Base-by-base conservation (phyloP, 2,888 invertebrate species). In the Parnassius glacialis region DNA sequence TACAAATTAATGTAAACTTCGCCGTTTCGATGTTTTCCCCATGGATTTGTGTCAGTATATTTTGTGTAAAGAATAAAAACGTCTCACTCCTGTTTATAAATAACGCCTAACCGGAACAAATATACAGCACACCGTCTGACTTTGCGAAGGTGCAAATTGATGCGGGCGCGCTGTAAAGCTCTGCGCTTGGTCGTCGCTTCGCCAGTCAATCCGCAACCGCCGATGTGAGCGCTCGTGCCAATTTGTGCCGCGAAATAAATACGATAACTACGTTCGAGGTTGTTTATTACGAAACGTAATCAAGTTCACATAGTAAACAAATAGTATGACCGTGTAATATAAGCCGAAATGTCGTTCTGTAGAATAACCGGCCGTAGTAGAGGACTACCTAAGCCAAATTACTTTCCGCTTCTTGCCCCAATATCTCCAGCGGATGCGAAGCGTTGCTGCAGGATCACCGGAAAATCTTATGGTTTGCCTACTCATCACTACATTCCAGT, bases 361-460 rank as follows among this genome's bases (percentile, higher is more conserved):
- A 94, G 96, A 83, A 96, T 96, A 73, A 96, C 96, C 64, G 95
- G 96, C 74, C 94, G 94, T 81, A 95, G 95, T 83, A 93, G 95
- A 72, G 94, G 95, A 74, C 93, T 96, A 75, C 96, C 96, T 59
- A 94, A 96, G 79, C 96, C 96, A 59, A 95, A 96, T 83, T 96
- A 96, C 80, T 95, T 96, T 76, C 96, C 96, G 20, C 90, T 96
- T 58, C 90, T 96, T 69, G 95, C 95, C 53, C 96, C 96, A 3
- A 94, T 96, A 65, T 95, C 96, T 56, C 96, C 96, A 12, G 95
- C 95, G n/a, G 96, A 96, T 78, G 96, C 96, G 1, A 94, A 95
- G 75, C 92, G 96, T 66, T 94, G 95, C 80, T 95, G 96, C 84
- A 93, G 95, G 70, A 95, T 96, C 72, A 96, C 96, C 56, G 95